Conservation (phyloP, 2,113 vertebrate genomes). For the Tupaia chinensis region DNA sequence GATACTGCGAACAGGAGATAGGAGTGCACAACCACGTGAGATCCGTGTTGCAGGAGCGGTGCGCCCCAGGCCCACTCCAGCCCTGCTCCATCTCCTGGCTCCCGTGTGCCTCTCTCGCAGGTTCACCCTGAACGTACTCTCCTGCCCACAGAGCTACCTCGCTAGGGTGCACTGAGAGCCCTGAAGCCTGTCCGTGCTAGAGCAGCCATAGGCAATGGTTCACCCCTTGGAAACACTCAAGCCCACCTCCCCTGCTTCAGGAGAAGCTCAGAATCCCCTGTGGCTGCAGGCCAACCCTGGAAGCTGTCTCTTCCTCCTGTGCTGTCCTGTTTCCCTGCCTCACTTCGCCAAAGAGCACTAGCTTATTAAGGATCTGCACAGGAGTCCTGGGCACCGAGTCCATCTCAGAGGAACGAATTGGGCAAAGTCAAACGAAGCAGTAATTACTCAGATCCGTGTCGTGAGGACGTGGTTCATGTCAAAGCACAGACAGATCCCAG, state of each 20-base stretch:
- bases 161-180: neutral
- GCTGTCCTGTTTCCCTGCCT: neutral
- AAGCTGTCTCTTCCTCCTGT: neutral
- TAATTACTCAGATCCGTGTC: neutral
- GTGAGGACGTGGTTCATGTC: neutral
- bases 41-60: neutral
- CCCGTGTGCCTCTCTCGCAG: neutral
- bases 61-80: neutral
- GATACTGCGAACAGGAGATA: neutral
- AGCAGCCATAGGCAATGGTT: neutral
- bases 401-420: neutral
- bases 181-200: too few relatives aligned
- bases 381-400: neutral
- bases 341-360: neutral
- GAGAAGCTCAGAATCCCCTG: neutral
- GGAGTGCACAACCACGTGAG: neutral
- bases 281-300: neutral
- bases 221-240: neutral
- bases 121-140: neutral
- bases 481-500: neutral
- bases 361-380: neutral
- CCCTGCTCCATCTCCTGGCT: neutral
- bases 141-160: neutral
- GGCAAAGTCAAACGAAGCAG: neutral
- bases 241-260: neutral